Conservation (phyloP, 1,140 invertebrate genomes). For the Tribolium castaneum region DNA sequence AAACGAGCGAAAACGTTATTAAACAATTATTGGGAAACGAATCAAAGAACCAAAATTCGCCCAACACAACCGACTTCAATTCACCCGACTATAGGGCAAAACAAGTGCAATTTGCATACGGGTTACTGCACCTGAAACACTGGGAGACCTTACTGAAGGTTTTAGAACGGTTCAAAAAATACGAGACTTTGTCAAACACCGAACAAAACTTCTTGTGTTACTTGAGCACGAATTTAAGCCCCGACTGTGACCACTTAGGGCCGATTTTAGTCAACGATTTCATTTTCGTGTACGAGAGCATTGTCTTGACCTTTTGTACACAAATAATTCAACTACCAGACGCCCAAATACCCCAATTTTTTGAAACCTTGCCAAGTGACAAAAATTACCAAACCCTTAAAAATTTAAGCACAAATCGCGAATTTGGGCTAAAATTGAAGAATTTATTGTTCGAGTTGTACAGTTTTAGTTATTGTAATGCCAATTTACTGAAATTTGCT, state of each 20-base stretch:
- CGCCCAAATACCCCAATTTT: conserved; percentile 39
- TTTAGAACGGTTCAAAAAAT: conserved; percentile 13
- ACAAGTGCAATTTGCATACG: conserved; percentile 46
- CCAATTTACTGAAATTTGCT: conserved; percentile 47
- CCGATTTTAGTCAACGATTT: conserved; percentile 43
- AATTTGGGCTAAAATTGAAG: conserved; percentile 42
- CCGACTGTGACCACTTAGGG: conserved; percentile 1
- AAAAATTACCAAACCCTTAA: conserved; percentile 20
- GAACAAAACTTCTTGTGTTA: conserved; percentile 44
- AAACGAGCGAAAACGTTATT: conserved; percentile 44
- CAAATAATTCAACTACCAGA: conserved; percentile 40
- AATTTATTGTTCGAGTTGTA: conserved; percentile 48
- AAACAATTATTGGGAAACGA: conserved; percentile 41
- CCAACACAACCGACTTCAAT: neutral
- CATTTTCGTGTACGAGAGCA: conserved; percentile 44
- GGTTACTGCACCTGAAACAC: conserved; percentile 28
- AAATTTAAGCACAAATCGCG: conserved; percentile 34
- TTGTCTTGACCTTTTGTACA: conserved; percentile 42
- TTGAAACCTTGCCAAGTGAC: conserved; percentile 27
- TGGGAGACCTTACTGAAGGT: conserved; percentile 27
- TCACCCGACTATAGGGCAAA: conserved; percentile 39
- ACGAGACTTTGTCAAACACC: conserved; percentile 28
- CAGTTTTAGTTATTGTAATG: conserved; percentile 49
- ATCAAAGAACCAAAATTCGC: neutral
- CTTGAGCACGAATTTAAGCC: conserved; percentile 2